Base-by-base conservation (phyloP, 2,888 invertebrate genomes). In the Ophonus ardosiacus region DNA sequence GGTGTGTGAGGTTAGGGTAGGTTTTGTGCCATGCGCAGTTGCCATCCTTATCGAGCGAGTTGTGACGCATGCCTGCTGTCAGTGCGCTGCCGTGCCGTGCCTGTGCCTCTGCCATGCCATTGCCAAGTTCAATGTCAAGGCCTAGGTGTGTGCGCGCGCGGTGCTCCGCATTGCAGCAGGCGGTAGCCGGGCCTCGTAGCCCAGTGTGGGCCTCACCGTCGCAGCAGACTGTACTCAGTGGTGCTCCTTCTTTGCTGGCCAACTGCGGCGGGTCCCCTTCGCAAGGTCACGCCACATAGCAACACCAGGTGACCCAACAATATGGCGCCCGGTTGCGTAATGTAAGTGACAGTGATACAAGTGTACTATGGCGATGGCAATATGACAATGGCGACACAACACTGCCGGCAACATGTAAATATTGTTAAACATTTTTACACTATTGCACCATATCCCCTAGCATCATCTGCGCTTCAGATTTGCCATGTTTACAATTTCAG, bases 91-190 rank as follows among this genome's bases (percentile, higher is more conserved):
- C 31, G 31, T 5, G 31, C 31, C 82, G 71, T 82, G 71, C 65
- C 63, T 40, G 61, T 63, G 59, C 65, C 63, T 40, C 40, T 63
- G 59, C 57, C 85, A 31, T 74, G 84, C 92, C 92, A 92, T 92
- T 94, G 94, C 94, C 95, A 95, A 95, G 95, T 95, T 95, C 95
- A 95, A 94, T 95, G 95, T 95, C 95, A 95, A 95, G 95, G 95
- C 94, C 94, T 94, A 93, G 93, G 92, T 93, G 92, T 93, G 92
- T 93, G 93, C 92, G 94, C 93, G 90, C 91, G 94, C 93, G 90
- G 91, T 92, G 88, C 18, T 88, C 93, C 93, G 93, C 94, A 94
- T 92, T 94, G 94, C 94, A 94, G 94, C 93, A 86, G 86, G 3
- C 31, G 31, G 31, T 6, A 5, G 31, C 31, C 31, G 31, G 31